Evolutionary conservation across 2,113 vertebrate species (phyloP).

Genomic region (Corythaixoides concolor): DNA sequence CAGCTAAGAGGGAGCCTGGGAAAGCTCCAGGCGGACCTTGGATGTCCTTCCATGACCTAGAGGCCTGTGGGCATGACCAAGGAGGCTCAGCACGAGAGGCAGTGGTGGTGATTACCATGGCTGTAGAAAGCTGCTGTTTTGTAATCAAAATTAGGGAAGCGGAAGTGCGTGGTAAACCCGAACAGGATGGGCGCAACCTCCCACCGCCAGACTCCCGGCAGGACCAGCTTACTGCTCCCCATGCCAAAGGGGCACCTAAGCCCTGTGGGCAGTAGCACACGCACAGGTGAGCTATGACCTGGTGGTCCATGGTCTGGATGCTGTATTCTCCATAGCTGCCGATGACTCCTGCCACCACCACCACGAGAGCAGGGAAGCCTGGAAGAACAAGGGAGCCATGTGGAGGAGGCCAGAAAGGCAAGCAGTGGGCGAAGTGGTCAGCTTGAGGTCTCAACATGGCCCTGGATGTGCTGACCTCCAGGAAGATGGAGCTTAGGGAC

Average conservation of each 20-base stretch:
- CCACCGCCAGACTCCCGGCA: rapidly evolving
- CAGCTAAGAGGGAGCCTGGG: background rate
- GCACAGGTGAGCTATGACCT: conserved; percentile 48
- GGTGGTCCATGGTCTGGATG: background rate
- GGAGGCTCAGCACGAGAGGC: background rate
- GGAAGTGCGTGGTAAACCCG: rapidly evolving
- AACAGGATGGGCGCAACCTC: background rate
- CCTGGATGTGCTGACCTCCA: background rate
- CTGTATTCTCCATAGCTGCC: conserved; percentile 53
- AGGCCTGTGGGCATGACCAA: background rate
- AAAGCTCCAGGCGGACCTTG: background rate
- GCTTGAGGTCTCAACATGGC: background rate
- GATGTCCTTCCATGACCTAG: background rate
- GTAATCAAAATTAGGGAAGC: background rate
- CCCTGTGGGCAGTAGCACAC: background rate
- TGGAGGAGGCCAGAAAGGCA: background rate
- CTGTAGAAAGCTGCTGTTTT: background rate
- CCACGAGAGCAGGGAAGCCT: conserved; percentile 69
- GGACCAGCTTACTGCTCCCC: background rate
- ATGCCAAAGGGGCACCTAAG: background rate
- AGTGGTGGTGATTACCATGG: background rate
- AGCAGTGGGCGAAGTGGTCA: rapidly evolving
- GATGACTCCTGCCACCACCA: conserved; percentile 35
- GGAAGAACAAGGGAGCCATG: background rate
- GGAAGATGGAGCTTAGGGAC: background rate